Base-by-base conservation (phyloP, 1,140 invertebrate species). In the Leptopilina clavipes region DNA sequence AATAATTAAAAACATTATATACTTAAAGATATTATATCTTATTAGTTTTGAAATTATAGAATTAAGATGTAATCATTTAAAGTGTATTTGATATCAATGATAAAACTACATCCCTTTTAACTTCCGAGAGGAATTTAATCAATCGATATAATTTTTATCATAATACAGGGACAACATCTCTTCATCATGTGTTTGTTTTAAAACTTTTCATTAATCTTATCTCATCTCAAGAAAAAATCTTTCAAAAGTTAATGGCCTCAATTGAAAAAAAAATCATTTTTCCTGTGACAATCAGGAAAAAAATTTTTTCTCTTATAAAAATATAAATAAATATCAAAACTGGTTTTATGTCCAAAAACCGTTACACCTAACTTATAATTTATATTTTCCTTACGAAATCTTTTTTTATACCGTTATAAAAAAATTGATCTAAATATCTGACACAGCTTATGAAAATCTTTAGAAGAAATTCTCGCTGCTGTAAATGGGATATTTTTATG, bases 61-160 rank as follows among this genome's bases (percentile, higher is more conserved):
- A 65, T 65, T 65, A 65, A 31, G 59, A 65, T 59, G 19, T 12
- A 14, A 65, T 31, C 22, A n/a, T n/a, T 12, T 31, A 65, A 52
- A 48, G 44, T 48, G n/a, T 10, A 12, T n/a, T 48, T 14, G 11
- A n/a, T 48, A 25, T 12, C 5, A 5, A 37, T 22, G 25, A 31
- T 37, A 31, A 31, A 65, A 25, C 8, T 65, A 25, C 22, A 31
- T 65, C 25, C 59, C 59, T 65, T 65, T 25, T n/a, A 31, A 65
- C 22, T 65, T 65, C 59, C 59, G 59, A 65, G 12, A 65, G 11
- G 59, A 65, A 65, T 65, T 37, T 65, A 65, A 65, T 65, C 59
- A n/a, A 52, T 8, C 17, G 48, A 52, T 52, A n/a, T 17, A 3
- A 52, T 52, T n/a, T 52, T 31, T 31, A 31, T 17, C 48, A 5